Evolutionary conservation across 2,113 vertebrate genomes (phyloP).

Genomic region (Eretmochelys imbricata): DNA sequence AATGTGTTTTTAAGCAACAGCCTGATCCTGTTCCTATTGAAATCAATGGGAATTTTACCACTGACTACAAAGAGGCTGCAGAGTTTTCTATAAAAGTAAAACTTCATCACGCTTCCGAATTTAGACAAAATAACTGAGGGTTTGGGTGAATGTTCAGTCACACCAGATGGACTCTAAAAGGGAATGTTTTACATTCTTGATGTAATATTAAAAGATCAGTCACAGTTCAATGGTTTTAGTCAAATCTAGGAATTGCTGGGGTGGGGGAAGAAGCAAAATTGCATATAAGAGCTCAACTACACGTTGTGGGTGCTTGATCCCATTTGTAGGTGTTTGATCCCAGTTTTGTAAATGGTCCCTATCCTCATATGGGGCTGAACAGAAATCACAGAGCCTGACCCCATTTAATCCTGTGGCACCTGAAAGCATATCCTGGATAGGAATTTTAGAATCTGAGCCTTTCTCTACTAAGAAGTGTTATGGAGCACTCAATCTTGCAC

Average conservation of each 20-base stretch:
- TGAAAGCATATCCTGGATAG: neutral
- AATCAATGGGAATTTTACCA: rapidly evolving
- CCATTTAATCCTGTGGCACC: neutral
- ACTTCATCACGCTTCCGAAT: neutral
- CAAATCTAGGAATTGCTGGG: neutral
- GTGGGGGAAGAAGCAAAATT: neutral
- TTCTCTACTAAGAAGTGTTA: neutral
- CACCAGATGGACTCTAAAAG: neutral
- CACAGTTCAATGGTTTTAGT: neutral
- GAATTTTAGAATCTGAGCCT: neutral
- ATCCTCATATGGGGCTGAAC: neutral
- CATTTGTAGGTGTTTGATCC: too few relatives aligned
- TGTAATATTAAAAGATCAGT: neutral
- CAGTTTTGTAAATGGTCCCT: neutral
- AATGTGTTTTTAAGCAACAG: neutral
- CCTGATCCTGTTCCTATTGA: neutral
- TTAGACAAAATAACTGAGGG: neutral
- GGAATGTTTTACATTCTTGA: neutral
- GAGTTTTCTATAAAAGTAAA: neutral
- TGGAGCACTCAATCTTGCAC: neutral
- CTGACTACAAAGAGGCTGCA: neutral
- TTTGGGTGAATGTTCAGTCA: neutral
- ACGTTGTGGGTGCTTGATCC: neutral
- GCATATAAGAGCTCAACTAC: neutral
- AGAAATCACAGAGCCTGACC: neutral